Evolutionary conservation across 2,113 vertebrate genomes (phyloP).

Genomic region (Serilophus lunatus): DNA sequence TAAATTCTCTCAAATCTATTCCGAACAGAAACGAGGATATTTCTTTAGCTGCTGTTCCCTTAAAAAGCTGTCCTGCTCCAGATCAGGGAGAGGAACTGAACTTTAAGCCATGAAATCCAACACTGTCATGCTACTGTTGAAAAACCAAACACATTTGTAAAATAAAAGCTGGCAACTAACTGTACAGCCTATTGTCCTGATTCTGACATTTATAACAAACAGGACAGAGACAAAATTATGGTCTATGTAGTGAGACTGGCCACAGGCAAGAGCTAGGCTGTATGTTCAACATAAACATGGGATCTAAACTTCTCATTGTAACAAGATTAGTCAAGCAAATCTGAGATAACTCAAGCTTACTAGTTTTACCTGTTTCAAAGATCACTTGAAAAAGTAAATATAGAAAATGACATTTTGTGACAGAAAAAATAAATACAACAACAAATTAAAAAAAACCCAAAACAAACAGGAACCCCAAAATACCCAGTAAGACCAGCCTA

Average conservation of each 20-base stretch:
- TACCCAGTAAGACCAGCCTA: slow-evolving; percentile 7
- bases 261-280: background rate
- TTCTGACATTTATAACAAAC: background rate
- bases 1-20: background rate
- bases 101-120: background rate
- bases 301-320: slow-evolving; percentile 31
- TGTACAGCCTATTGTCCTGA: background rate
- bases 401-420: background rate
- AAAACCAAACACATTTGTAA: background rate
- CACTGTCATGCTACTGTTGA: background rate
- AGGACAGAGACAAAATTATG: background rate
- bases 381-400: background rate
- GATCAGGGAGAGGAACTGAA: background rate
- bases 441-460: background rate
- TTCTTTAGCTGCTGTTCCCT: background rate
- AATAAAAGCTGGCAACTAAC: background rate
- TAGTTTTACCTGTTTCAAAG: slow-evolving; percentile 6
- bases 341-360: background rate
- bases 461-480: background rate
- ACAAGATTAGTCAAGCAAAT: slow-evolving; percentile 33
- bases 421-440: background rate
- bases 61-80: background rate
- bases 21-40: background rate
- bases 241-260: background rate
- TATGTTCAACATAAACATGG: background rate